Evolutionary conservation across 1,140 invertebrate species (phyloP).

Genomic region (Diorhabda sublineata): DNA sequence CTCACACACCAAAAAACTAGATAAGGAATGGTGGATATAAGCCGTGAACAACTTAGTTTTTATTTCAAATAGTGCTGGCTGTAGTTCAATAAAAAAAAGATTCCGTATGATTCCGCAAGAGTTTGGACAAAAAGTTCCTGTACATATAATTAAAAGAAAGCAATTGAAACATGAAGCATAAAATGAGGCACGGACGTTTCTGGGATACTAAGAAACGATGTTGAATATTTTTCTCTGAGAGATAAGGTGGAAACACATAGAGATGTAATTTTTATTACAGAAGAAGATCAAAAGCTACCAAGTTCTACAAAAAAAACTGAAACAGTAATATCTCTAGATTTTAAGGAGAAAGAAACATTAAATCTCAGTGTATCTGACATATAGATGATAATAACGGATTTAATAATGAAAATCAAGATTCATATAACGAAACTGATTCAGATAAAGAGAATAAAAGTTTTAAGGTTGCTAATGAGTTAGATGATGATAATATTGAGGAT

Average conservation of each 20-base stretch:
- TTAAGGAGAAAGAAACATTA: no score
- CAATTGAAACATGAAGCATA: slow-evolving; percentile 46
- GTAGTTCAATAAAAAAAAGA: slow-evolving; percentile 35
- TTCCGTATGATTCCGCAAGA: slow-evolving; percentile 43
- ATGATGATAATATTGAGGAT: slow-evolving; percentile 10
- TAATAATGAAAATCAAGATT: background rate
- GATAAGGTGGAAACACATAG: slow-evolving; percentile 15
- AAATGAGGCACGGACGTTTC: slow-evolving; percentile 39
- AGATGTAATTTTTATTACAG: slow-evolving; percentile 17
- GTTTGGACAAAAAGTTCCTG: slow-evolving; percentile 43
- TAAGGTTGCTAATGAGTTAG: slow-evolving; percentile 11
- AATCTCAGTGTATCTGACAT: no score
- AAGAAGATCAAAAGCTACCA: background rate
- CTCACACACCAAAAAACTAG: slow-evolving; percentile 14
- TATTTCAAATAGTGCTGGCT: slow-evolving; percentile 45
- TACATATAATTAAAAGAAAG: slow-evolving; percentile 44
- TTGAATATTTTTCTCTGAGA: slow-evolving; percentile 16
- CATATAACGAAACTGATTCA: slow-evolving; percentile 3
- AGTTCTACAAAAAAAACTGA: no score
- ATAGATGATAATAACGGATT: background rate
- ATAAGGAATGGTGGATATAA: slow-evolving; percentile 45
- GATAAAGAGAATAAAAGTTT: background rate
- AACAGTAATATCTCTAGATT: no score
- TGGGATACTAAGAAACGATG: slow-evolving; percentile 40
- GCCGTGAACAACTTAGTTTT: slow-evolving; percentile 43